Percentiles rank a stretch among this genome's conserved stretches.
These are phyloP conservation scores for Semnopithecus entellus DNA, from an alignment of 2,113 vertebrate genomes.

Conservation along the genomic window DNA sequence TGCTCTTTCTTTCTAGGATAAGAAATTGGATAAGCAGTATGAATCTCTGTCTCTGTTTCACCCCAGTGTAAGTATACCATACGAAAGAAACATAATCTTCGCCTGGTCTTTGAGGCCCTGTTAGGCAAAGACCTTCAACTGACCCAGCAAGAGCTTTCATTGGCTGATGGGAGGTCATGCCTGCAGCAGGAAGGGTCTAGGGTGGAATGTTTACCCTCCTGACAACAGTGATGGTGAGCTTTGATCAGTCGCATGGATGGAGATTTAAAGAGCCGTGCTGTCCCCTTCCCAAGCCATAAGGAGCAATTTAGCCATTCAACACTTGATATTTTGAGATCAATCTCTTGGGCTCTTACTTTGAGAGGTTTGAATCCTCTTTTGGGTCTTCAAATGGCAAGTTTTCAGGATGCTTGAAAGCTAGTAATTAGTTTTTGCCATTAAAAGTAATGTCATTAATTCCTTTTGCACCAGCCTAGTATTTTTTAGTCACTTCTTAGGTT, in stretches of 20 bases:
- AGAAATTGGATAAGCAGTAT: conserved; percentile 95
- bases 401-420: neutral
- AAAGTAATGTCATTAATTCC: no score
- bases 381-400: neutral
- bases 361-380: no score
- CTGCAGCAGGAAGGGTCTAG: neutral
- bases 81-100: neutral
- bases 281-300: fast-evolving
- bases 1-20: conserved; percentile 87
- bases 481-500: neutral
- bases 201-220: neutral
- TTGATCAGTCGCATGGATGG: fast-evolving
- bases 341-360: neutral
- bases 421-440: neutral
- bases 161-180: neutral
- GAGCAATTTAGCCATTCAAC: neutral
- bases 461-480: no score
- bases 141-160: neutral
- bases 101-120: neutral
- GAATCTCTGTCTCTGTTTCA: conserved; percentile 90
- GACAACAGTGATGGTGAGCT: no score
- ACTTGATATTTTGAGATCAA: neutral
- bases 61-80: conserved; percentile 90
- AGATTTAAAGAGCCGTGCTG: neutral
- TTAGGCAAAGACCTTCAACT: neutral